Conservation (phyloP, 2,888 invertebrate genomes). For the Nemotelus pantherinus region DNA sequence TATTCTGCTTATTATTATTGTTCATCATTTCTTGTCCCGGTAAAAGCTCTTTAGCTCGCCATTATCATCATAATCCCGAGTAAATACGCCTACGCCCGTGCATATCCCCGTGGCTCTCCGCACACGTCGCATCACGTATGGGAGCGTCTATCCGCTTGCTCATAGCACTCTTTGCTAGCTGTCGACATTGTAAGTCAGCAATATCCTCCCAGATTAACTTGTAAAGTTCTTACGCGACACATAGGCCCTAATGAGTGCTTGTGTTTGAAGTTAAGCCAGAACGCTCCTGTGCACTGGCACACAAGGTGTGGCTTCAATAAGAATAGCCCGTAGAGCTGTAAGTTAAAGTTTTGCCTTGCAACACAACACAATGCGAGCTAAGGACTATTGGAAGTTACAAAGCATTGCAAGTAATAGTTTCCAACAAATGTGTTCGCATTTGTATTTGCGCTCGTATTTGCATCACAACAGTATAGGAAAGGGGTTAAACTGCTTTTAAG, state of each 20-base stretch:
- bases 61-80: conserved; percentile 35
- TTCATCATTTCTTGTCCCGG: conserved; percentile 36
- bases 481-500: conserved; percentile 19
- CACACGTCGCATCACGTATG: neutral
- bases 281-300: conserved; percentile 9
- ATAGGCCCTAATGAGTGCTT: conserved; percentile 40
- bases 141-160: neutral
- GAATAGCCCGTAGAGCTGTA: neutral
- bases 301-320: conserved; percentile 35
- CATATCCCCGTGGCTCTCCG: neutral
- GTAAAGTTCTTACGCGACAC: conserved; percentile 11
- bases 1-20: conserved; percentile 37
- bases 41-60: conserved; percentile 36
- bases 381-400: neutral
- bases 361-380: neutral
- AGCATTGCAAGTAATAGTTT: neutral
- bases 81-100: conserved; percentile 5
- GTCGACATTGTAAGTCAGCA: conserved; percentile 2
- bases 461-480: neutral
- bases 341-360: neutral
- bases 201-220: conserved; percentile 34
- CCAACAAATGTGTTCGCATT: neutral
- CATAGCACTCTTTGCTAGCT: neutral
- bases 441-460: neutral
- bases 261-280: neutral